Conservation (phyloP, 2,797 vertebrate genomes). For the Holocentrus rufus region DNA sequence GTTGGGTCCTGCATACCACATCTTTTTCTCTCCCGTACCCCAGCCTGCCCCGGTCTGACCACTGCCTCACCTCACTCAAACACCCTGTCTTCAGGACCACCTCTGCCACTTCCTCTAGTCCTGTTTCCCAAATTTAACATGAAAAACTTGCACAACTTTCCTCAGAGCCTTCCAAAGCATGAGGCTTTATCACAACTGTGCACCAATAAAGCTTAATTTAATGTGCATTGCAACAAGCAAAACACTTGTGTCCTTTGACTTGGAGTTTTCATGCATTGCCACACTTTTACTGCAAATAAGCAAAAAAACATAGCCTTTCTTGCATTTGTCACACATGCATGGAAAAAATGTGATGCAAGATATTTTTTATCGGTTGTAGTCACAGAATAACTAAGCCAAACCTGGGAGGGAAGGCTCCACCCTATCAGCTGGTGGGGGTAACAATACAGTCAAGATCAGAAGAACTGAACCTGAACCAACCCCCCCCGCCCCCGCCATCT, state of each 20-base stretch:
- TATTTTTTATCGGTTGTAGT: slow-evolving; percentile 31
- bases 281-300: background rate
- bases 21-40: slow-evolving; percentile 29
- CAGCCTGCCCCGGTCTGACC: slow-evolving; percentile 29
- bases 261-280: slow-evolving; percentile 1
- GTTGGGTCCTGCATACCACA: slow-evolving; percentile 55
- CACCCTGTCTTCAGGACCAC: slow-evolving; percentile 51
- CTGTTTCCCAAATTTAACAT: slow-evolving; percentile 52
- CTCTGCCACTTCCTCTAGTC: slow-evolving; percentile 48
- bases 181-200: background rate
- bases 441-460: slow-evolving; percentile 40
- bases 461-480: slow-evolving; percentile 3
- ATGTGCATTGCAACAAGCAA: background rate
- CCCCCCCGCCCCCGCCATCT: slow-evolving; percentile 4
- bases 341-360: slow-evolving; percentile 10
- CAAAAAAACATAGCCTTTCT: slow-evolving; percentile 15
- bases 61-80: slow-evolving; percentile 32
- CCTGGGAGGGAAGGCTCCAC: slow-evolving; percentile 40
- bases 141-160: slow-evolving; percentile 25
- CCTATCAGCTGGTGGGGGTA: slow-evolving; percentile 52
- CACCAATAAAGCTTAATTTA: background rate
- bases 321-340: slow-evolving; percentile 16
- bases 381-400: slow-evolving; percentile 41
- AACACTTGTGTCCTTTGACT: background rate
- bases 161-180: no score